phyloP scores from a whole-genome alignment of 2,888 invertebrate genomes.

The Siphlonurus alternatus region DNA sequence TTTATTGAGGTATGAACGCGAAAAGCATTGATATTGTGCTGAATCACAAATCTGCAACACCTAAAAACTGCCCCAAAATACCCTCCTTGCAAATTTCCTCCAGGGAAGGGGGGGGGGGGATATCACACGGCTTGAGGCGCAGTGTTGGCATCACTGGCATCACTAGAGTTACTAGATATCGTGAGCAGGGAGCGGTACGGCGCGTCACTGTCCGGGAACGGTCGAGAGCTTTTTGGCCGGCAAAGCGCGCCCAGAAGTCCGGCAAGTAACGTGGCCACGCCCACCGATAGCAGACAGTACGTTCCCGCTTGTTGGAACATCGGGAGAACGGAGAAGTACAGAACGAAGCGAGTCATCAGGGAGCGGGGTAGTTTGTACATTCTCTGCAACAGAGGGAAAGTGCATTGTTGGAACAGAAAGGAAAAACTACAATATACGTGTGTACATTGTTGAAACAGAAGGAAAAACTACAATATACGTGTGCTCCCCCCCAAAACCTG shows the following conservation, averaged over 20 bases:
- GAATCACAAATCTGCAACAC: no score
- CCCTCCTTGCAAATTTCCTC: no score
- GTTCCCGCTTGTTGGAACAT: constrained; percentile 32
- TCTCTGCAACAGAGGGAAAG: constrained; percentile 34
- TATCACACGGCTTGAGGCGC: no score
- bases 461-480: no score
- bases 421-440: background rate
- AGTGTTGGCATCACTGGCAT: background rate
- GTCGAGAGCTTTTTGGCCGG: background rate
- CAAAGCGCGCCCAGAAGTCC: background rate
- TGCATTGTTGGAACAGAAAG: background rate
- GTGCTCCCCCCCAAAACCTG: no score
- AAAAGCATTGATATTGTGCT: no score
- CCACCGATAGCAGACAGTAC: background rate
- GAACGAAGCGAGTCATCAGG: constrained; percentile 43
- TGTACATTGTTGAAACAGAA: no score
- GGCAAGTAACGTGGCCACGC: background rate
- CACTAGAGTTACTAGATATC: background rate
- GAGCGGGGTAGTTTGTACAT: constrained; percentile 46
- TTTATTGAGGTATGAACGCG: no score
- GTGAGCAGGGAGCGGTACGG: background rate
- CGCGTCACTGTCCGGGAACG: background rate
- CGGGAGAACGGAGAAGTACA: constrained; percentile 58
- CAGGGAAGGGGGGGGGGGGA: no score
- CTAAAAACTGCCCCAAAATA: no score